phyloP scores from a whole-genome alignment of 2,113 vertebrate genomes.

The Trachemys scripta region DNA sequence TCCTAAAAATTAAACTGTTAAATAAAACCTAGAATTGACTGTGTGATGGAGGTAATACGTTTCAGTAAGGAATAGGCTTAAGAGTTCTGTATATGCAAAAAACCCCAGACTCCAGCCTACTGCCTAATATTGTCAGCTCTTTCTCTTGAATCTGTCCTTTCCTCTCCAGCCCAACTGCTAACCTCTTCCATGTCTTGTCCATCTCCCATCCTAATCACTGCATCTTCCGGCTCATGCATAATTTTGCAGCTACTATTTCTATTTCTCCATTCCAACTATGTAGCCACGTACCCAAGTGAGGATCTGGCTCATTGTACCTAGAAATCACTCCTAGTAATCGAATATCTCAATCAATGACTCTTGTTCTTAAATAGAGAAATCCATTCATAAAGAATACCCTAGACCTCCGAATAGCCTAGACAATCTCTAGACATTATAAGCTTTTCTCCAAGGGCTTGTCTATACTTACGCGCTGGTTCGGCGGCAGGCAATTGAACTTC shows the following conservation, averaged over 20 bases:
- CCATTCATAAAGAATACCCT: neutral
- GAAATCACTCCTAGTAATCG: neutral
- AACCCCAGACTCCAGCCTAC: neutral
- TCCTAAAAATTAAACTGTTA: constrained; percentile 40
- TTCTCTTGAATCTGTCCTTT: constrained; percentile 43
- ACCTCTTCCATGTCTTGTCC: neutral
- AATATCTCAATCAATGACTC: neutral
- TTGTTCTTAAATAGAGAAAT: neutral
- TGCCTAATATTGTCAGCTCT: neutral
- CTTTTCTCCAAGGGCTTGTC: neutral
- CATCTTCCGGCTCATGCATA: neutral
- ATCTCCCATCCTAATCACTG: neutral
- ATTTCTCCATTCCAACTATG: neutral
- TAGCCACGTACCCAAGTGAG: neutral
- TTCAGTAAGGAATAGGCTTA: neutral
- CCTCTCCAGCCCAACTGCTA: neutral
- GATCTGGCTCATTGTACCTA: neutral
- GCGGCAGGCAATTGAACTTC: too few relatives aligned
- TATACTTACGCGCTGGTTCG: too few relatives aligned
- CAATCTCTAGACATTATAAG: neutral
- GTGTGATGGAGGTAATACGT: neutral
- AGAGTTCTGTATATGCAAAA: neutral
- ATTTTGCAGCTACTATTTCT: neutral
- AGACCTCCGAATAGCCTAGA: neutral
- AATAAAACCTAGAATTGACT: constrained; percentile 26